phyloP scores from a whole-genome alignment of 2,797 vertebrate species.

The Lagorchestes hirsutus region DNA sequence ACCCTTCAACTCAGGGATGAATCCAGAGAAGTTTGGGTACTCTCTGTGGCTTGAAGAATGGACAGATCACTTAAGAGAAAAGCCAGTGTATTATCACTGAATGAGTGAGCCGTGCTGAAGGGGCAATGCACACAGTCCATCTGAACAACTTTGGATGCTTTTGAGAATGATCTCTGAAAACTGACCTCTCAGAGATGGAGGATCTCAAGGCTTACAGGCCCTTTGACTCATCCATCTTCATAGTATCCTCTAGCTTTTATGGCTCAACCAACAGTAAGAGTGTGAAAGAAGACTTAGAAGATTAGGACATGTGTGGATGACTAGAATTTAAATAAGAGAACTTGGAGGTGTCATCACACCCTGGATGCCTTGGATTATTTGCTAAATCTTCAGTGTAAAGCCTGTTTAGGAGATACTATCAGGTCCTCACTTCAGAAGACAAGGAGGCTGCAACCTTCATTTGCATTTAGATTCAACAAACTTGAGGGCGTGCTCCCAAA shows the following conservation, averaged over 20 bases:
- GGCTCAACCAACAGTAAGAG: neutral
- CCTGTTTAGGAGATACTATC: neutral
- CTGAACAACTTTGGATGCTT: neutral
- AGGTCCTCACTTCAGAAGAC: neutral
- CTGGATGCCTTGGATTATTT: neutral
- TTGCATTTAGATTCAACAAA: neutral
- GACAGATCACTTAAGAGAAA: neutral
- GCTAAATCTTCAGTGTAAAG: neutral
- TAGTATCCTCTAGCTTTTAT: neutral
- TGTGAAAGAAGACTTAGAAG: neutral
- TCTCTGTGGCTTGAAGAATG: neutral
- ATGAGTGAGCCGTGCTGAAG: neutral
- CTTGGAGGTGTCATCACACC: neutral
- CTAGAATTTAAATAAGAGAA: neutral
- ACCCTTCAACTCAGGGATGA: neutral
- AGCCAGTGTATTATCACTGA: neutral
- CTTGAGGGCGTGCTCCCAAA: neutral
- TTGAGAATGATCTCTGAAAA: neutral
- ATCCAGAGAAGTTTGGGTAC: neutral
- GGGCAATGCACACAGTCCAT: neutral
- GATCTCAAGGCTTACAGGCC: neutral
- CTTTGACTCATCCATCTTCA: neutral
- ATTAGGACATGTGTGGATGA: neutral
- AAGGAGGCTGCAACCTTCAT: neutral
- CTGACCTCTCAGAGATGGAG: neutral